These are phyloP conservation scores for Lophius piscatorius DNA, from an alignment of 2,113 vertebrate genomes.

Conservation along the genomic window DNA sequence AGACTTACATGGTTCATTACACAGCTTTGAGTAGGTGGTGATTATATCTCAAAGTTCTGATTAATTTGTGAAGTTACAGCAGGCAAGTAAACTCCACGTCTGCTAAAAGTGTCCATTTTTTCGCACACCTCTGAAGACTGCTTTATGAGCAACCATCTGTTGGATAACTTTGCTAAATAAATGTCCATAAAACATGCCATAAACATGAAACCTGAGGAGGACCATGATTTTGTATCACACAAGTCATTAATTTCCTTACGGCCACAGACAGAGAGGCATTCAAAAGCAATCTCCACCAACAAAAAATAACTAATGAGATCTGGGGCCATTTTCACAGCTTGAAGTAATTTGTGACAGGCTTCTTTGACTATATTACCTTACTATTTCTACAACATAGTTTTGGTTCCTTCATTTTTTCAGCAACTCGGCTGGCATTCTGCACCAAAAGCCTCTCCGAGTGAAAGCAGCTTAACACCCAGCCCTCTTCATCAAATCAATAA, in stretches of 20 bases:
- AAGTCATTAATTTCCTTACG: constrained; percentile 59
- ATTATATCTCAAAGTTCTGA: constrained; percentile 28
- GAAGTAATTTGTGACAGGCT: constrained; percentile 40
- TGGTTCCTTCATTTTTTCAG: constrained; percentile 30
- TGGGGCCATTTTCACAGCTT: constrained; percentile 54
- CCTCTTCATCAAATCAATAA: constrained; percentile 46
- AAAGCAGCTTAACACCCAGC: constrained; percentile 38
- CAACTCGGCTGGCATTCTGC: neutral
- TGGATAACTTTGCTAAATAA: constrained; percentile 56
- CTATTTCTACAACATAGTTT: constrained; percentile 13
- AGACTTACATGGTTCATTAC: constrained; percentile 25
- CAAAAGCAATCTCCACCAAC: constrained; percentile 39
- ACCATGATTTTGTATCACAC: constrained; percentile 43
- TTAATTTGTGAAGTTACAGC: constrained; percentile 40
- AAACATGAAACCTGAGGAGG: constrained; percentile 62
- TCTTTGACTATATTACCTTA: constrained; percentile 27
- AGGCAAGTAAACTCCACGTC: constrained; percentile 13
- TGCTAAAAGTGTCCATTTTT: constrained; percentile 33
- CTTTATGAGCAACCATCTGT: constrained; percentile 62
- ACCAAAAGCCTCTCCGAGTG: constrained; percentile 28
- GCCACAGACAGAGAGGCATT: constrained; percentile 33
- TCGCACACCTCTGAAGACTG: constrained; percentile 38
- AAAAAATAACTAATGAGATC: constrained; percentile 52
- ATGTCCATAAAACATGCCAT: constrained; percentile 56
- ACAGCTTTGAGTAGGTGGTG: constrained; percentile 18